phyloP scores from a whole-genome alignment of 2,888 invertebrate species.

The Apamea anceps region DNA sequence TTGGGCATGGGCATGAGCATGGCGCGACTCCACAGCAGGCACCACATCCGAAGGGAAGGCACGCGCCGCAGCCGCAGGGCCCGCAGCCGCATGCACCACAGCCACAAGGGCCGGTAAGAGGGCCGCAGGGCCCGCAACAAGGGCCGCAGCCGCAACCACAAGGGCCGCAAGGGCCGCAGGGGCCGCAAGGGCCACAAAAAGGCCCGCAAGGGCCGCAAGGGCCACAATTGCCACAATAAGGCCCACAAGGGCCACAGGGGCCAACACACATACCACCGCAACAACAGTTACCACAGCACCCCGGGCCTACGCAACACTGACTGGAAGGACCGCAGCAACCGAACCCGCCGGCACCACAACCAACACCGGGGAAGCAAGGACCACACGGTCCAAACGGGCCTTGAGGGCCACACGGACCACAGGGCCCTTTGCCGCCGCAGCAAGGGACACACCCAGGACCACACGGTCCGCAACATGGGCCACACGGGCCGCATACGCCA shows the following conservation, averaged over 20 bases:
- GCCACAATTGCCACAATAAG: neutral
- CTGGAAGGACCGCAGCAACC: conserved; percentile 11
- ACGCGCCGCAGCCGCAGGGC: conserved; percentile 56
- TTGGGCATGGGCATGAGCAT: conserved; percentile 32
- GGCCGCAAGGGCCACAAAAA: neutral
- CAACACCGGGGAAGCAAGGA: conserved; percentile 34
- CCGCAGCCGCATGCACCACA: conserved; percentile 51
- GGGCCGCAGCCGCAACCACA: conserved; percentile 53
- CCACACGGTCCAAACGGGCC: conserved; percentile 37
- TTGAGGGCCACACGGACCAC: conserved; percentile 47
- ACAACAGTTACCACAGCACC: conserved; percentile 17
- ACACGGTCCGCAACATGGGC: conserved; percentile 57
- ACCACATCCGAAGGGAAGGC: conserved; percentile 55
- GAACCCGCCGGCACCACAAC: conserved; percentile 18
- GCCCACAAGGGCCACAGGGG: conserved; percentile 11
- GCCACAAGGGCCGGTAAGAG: conserved; percentile 31
- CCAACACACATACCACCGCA: conserved; percentile 18
- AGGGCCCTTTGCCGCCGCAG: conserved; percentile 61
- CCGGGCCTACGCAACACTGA: conserved; percentile 32
- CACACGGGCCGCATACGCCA: conserved; percentile 73
- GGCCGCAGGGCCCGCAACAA: conserved; percentile 52
- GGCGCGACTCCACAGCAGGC: conserved; percentile 51
- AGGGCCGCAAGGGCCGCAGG: conserved; percentile 67
- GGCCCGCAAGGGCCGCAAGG: conserved; percentile 19
- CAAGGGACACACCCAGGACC: conserved; percentile 59